Evolutionary conservation across 2,113 vertebrate species (phyloP).

Genomic region (Phainopepla nitens): DNA sequence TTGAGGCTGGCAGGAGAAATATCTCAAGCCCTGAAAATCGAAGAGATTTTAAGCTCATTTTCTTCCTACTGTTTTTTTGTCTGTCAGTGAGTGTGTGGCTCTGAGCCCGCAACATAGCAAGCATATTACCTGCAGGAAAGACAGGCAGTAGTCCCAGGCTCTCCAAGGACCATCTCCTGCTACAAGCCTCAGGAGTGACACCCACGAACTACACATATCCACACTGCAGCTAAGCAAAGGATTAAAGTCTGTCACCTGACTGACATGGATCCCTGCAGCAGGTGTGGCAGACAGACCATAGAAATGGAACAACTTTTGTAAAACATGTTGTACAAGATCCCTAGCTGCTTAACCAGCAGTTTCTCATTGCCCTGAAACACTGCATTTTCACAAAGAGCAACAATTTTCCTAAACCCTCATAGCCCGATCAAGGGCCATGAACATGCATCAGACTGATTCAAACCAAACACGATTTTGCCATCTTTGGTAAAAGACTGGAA

Average conservation of each 20-base stretch:
- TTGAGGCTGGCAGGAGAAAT: neutral
- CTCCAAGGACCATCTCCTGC: neutral
- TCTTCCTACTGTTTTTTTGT: neutral
- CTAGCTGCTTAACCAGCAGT: neutral
- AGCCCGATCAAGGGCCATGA: neutral
- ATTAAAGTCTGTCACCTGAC: neutral
- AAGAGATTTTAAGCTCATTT: neutral
- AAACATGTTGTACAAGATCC: neutral
- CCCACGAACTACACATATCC: neutral
- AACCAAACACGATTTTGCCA: neutral
- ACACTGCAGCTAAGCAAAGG: neutral
- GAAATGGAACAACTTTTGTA: neutral
- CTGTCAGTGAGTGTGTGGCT: neutral
- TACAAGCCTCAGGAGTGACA: neutral
- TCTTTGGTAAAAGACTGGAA: neutral
- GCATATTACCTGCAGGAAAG: neutral
- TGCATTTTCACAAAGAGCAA: neutral
- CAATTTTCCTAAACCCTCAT: neutral
- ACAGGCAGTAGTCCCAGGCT: neutral
- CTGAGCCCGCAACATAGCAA: neutral
- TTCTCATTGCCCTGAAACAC: neutral
- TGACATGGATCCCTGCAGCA: neutral
- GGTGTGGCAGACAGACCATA: fast-evolving
- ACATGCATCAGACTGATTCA: neutral
- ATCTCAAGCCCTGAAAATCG: neutral